These are phyloP conservation scores for Crioceris asparagi DNA, from an alignment of 2,888 invertebrate genomes.

Conservation along the genomic window DNA sequence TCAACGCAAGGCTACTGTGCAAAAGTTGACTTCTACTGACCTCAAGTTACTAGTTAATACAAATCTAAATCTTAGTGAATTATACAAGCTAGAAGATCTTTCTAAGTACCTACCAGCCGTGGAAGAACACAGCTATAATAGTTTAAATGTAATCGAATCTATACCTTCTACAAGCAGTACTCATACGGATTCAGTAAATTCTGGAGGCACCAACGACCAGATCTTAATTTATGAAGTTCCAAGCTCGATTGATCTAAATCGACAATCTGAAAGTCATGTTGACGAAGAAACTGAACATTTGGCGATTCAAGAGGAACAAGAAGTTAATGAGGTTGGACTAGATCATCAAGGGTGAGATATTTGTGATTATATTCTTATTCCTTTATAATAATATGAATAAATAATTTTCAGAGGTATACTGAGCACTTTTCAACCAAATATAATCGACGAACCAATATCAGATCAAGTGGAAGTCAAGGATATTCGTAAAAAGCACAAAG, in stretches of 20 bases:
- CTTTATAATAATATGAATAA: too few species aligned
- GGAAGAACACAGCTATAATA: slow-evolving; percentile 33
- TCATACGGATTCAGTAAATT: slow-evolving; percentile 3
- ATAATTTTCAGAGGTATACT: slow-evolving; percentile 30
- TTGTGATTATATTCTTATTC: too few species aligned
- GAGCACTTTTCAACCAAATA: slow-evolving; percentile 30
- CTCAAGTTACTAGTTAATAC: slow-evolving; percentile 51
- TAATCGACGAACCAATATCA: slow-evolving; percentile 23
- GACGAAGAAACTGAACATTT: too few species aligned
- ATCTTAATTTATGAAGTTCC: slow-evolving; percentile 9
- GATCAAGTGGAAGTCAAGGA: slow-evolving; percentile 24
- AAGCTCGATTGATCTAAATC: too few species aligned
- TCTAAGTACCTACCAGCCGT: slow-evolving; percentile 15
- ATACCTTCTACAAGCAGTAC: slow-evolving; percentile 8
- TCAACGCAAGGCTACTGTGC: slow-evolving; percentile 56
- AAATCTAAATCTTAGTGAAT: slow-evolving; percentile 45
- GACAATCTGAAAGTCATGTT: too few species aligned
- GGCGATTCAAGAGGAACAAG: too few species aligned
- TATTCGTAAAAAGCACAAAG: slow-evolving; percentile 24
- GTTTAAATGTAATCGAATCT: slow-evolving; percentile 24
- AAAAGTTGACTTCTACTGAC: slow-evolving; percentile 55
- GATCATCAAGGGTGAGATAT: too few species aligned
- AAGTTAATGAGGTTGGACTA: too few species aligned
- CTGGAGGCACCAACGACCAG: slow-evolving; percentile 7
- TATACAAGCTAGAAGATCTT: slow-evolving; percentile 44